Evolutionary conservation across 1,140 invertebrate species (phyloP).

Genomic region (Xylocopa sonorina): DNA sequence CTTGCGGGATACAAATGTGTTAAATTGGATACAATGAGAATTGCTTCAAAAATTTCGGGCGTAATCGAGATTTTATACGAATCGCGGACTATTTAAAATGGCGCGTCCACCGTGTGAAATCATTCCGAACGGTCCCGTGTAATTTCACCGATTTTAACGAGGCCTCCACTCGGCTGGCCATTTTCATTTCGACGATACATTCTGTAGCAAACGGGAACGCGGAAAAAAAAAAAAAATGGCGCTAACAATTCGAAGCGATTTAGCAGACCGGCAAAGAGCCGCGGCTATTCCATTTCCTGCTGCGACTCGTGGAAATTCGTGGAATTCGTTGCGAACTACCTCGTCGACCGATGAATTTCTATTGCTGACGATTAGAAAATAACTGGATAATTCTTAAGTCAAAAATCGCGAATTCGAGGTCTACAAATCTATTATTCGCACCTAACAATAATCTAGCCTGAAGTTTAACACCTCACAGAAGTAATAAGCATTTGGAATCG

Average conservation of each 20-base stretch:
- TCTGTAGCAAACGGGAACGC: slow-evolving; percentile 11
- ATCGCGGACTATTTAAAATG: slow-evolving; percentile 22
- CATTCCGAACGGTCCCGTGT: slow-evolving; percentile 12
- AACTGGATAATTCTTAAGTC: not conserved
- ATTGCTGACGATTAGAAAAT: not conserved
- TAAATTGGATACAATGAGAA: not conserved
- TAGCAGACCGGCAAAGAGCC: slow-evolving; percentile 24
- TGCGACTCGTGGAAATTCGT: not conserved
- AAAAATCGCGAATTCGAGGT: not conserved
- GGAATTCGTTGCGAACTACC: not conserved
- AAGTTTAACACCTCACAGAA: too few relatives aligned
- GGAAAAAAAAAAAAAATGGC: slow-evolving; percentile 33
- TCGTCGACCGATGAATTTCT: not conserved
- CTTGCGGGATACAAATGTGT: too few relatives aligned
- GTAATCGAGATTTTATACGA: slow-evolving; percentile 22
- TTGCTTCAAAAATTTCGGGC: not conserved
- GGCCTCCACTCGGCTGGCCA: slow-evolving; percentile 12
- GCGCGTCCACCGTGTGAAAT: not conserved
- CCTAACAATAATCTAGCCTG: too few relatives aligned
- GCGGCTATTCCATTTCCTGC: slow-evolving; percentile 9
- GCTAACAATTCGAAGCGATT: slow-evolving; percentile 30
- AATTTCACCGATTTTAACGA: slow-evolving; percentile 41
- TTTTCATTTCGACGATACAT: slow-evolving; percentile 33
- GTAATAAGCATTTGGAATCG: too few relatives aligned
- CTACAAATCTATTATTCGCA: not conserved